Evolutionary conservation across 2,113 vertebrate genomes (phyloP), one percentile per base, ranked within the genome.

Genomic region (Psittacus erithacus): DNA sequence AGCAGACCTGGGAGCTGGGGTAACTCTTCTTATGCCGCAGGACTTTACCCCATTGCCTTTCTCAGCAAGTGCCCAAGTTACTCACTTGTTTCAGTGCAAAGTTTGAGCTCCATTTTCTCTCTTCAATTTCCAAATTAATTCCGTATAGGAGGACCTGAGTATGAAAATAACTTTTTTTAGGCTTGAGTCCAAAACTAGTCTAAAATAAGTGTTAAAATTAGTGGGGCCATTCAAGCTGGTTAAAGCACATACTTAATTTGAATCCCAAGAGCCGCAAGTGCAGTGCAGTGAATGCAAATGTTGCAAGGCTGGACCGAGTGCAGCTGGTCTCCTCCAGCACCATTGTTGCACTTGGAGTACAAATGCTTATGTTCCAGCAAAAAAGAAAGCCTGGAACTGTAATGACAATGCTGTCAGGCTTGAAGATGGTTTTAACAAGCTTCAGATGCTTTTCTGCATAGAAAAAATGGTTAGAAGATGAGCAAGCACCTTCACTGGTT

Each of bases 41-140:
- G 17, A 35, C 41, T 83, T 77, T 78, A 55, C 60, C 13, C 29
- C 2, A 0, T 55, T 2, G 1, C 33, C 22, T 78, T 75, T 55
- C 64, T 76, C 35, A 74, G 41, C 27, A 28, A 0, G 0, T 25
- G 68, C 22, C 25, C 6, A 0, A 23, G 43, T 6, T 39, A 44
- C 38, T 82, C 49, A 25, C 41, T 80, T 31, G 3, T 59, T 93
- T 57, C 4, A 1, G 10, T 53, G 53, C 25, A 55, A 63, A 62
- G 33, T 75, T 55, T 60, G 53, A 79, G 24, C 8, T 86, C 23
- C 20, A 11, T 5, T 35, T 75, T 52, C 17, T 87, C 70, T 55
- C 64, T 65, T 78, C 1, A 0, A 1, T 69, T 88, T 69, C 38
- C 55, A 77, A 41, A 83, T 52, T 23, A 74, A 59, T 88, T 88